Conservation (phyloP, 2,888 invertebrate species). For the Ommatoiulus sabulosus region DNA sequence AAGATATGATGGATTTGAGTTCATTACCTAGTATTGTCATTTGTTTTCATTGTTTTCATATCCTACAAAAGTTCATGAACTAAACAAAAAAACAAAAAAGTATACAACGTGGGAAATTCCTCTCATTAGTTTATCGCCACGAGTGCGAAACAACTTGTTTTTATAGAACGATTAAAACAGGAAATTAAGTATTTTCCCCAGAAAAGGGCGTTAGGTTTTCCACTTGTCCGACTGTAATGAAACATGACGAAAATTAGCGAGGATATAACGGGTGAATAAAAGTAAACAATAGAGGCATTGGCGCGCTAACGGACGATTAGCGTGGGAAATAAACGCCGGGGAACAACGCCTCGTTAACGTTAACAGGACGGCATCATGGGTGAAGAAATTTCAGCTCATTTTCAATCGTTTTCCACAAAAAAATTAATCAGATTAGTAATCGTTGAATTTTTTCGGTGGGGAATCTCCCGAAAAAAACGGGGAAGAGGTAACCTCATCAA, state of each 20-base stretch:
- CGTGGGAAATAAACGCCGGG: background rate
- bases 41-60: background rate
- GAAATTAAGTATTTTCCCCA: background rate
- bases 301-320: background rate
- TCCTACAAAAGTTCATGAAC: background rate
- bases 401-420: too few relatives aligned
- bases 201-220: background rate
- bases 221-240: background rate
- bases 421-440: too few relatives aligned
- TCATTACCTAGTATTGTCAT: background rate
- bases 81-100: background rate
- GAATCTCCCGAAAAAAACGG: too few relatives aligned
- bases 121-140: background rate
- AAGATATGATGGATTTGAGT: background rate
- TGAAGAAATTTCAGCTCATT: background rate
- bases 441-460: too few relatives aligned
- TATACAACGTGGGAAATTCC: background rate
- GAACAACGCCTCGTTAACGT: background rate
- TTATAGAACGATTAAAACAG: background rate
- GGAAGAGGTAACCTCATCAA: too few relatives aligned
- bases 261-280: background rate
- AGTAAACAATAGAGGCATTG: background rate
- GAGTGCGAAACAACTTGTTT: background rate
- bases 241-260: background rate
- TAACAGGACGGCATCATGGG: slow-evolving; percentile 27